A percentile compares a stretch with the other conserved stretches of the same genome.
Evolutionary conservation across 2,113 vertebrate species (phyloP).

Genomic region (Cynopterus brachyotis): DNA sequence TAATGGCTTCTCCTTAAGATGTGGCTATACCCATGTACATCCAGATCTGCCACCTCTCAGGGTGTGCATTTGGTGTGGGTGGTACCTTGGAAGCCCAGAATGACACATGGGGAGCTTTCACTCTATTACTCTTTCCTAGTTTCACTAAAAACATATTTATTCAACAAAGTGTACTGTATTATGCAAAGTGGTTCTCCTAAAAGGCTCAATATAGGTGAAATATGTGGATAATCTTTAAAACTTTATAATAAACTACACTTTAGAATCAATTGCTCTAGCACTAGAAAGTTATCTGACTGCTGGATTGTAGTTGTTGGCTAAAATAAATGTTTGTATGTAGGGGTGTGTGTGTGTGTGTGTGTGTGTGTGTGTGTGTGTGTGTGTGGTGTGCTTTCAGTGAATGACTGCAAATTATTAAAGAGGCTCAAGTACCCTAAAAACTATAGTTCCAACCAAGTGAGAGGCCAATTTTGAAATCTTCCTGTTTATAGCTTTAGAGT

Average conservation of each 20-base stretch:
- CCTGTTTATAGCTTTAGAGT: not conserved
- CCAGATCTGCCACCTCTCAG: not conserved
- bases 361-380: not conserved
- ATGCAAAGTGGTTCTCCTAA: slow-evolving; percentile 76
- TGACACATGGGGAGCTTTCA: not conserved
- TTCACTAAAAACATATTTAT: slow-evolving; percentile 75
- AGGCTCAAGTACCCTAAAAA: not conserved
- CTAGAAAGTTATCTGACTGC: slow-evolving; percentile 66
- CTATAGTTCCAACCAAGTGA: not conserved
- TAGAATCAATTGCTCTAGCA: slow-evolving; percentile 81
- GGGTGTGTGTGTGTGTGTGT: not conserved
- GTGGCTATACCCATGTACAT: not conserved
- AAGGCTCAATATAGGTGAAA: slow-evolving; percentile 78
- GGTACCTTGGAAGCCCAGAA: not conserved
- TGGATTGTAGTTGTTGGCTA: not conserved
- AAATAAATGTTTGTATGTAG: too few species aligned
- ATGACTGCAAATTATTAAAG: not conserved
- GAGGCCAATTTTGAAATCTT: not conserved
- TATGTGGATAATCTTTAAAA: slow-evolving; percentile 78
- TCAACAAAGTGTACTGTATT: slow-evolving; percentile 76
- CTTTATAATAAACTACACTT: slow-evolving; percentile 79
- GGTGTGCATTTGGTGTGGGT: not conserved
- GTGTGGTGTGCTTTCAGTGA: not conserved
- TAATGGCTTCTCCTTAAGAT: not conserved
- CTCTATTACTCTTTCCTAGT: slow-evolving; percentile 61